A percentile compares a stretch with the other conserved stretches of the same genome.
Conservation (phyloP, 2,797 vertebrate genomes). For the Falco novaeseelandiae region DNA sequence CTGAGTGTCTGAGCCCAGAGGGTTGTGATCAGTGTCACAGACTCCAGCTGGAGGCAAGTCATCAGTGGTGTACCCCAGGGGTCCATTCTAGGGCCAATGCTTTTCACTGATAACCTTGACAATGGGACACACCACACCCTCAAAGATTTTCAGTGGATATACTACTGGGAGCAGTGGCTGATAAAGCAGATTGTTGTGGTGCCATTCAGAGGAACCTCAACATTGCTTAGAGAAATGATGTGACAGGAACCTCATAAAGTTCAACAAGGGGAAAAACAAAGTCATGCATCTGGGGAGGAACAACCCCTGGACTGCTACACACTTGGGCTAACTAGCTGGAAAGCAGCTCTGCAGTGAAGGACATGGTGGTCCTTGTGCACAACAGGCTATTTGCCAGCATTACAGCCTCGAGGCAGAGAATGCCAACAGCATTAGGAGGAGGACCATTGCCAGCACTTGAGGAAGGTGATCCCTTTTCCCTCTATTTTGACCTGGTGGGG, state of each 20-base stretch:
- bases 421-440: not conserved
- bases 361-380: too few species aligned
- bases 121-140: not conserved
- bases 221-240: not conserved
- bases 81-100: not conserved
- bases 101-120: not conserved
- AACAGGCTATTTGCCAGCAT: too few species aligned
- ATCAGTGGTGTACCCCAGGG: not conserved
- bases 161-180: not conserved
- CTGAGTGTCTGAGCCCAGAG: not conserved
- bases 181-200: not conserved
- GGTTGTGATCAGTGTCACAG: not conserved
- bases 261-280: not conserved
- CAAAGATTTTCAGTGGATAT: not conserved
- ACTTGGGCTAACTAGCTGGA: not conserved
- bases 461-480: not conserved
- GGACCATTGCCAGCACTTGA: not conserved
- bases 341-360: not conserved
- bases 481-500: not conserved
- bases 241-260: not conserved
- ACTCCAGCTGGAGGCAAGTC: not conserved
- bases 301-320: not conserved
- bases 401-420: not conserved
- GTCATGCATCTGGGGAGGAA: not conserved
- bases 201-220: not conserved